phyloP scores from a whole-genome alignment of 2,113 vertebrate genomes.

The Syngnathoides biaculeatus region DNA sequence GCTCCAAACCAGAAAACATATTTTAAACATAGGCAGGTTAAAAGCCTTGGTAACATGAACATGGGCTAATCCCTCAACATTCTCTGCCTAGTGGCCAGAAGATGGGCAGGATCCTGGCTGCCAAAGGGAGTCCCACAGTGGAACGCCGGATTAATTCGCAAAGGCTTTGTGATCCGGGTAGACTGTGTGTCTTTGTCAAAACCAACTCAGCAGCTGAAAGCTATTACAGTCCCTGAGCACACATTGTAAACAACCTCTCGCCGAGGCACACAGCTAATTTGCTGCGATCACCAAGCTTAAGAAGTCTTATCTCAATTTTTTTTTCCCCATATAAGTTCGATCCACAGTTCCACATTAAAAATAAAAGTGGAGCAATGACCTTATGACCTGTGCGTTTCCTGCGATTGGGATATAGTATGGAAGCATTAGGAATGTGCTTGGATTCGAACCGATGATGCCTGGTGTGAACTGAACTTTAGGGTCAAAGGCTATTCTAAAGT shows the following conservation, averaged over 20 bases:
- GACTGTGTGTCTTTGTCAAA: conserved; percentile 17
- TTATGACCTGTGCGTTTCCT: neutral
- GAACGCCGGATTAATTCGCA: conserved; percentile 14
- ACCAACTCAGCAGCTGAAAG: conserved; percentile 35
- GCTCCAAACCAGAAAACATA: neutral
- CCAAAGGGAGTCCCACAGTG: neutral
- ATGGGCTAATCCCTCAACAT: neutral
- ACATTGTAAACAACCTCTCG: neutral
- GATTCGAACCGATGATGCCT: conserved; percentile 14
- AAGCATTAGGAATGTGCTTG: conserved; percentile 8
- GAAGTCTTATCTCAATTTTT: conserved; percentile 8
- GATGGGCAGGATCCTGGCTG: neutral
- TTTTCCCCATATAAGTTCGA: conserved; percentile 16
- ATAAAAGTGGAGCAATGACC: conserved; percentile 15
- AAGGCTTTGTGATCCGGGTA: neutral
- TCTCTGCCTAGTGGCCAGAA: neutral
- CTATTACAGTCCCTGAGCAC: neutral
- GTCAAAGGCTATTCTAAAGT: conserved; percentile 10
- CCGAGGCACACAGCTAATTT: neutral
- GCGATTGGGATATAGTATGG: neutral
- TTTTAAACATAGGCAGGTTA: neutral
- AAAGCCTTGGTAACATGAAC: neutral
- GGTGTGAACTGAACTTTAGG: conserved; percentile 1
- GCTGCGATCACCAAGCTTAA: conserved; percentile 14
- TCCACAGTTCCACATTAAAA: neutral